phyloP scores from a whole-genome alignment of 35 echinoderm and acorn worm species.

The Stichopus chloronotus region DNA sequence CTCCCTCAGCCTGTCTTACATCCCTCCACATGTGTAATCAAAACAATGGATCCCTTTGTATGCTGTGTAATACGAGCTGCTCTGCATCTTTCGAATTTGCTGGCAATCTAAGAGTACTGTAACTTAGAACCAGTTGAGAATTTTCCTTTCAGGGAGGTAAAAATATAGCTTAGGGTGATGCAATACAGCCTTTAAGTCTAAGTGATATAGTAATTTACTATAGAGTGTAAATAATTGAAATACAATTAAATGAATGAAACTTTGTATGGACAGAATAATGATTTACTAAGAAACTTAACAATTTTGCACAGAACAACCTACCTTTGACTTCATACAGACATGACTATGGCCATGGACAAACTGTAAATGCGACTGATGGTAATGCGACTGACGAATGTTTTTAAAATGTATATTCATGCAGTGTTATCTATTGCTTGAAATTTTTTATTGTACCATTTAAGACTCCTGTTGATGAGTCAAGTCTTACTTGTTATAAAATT shows the following conservation, averaged over 20 bases:
- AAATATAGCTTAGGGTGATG: too few relatives aligned
- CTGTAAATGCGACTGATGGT: conserved; percentile 25
- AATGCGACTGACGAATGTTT: conserved; percentile 7
- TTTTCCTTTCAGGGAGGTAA: too few relatives aligned
- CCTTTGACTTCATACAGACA: conserved; percentile 1
- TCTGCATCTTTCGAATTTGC: too few relatives aligned
- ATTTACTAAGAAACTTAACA: conserved; percentile 16
- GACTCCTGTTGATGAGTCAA: conserved; percentile 20
- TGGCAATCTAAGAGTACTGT: too few relatives aligned
- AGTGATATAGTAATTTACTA: conserved; percentile 2
- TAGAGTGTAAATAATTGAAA: conserved; percentile 20
- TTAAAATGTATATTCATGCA: conserved; percentile 27
- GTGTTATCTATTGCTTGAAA: conserved; percentile 6
- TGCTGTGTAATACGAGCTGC: too few relatives aligned
- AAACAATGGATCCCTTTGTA: too few relatives aligned
- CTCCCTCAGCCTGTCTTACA: too few relatives aligned
- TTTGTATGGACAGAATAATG: conserved; percentile 9
- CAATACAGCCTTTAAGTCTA: too few relatives aligned
- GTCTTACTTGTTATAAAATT: conserved; percentile 14
- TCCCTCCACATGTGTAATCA: too few relatives aligned
- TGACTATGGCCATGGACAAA: not conserved
- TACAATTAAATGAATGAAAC: conserved; percentile 6
- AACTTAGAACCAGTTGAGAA: too few relatives aligned
- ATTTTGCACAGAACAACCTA: conserved; percentile 1
- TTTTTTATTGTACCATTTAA: conserved; percentile 6